These are phyloP conservation scores for Octodonta nipae DNA, from an alignment of 2,888 invertebrate genomes.

Conservation along the genomic window DNA sequence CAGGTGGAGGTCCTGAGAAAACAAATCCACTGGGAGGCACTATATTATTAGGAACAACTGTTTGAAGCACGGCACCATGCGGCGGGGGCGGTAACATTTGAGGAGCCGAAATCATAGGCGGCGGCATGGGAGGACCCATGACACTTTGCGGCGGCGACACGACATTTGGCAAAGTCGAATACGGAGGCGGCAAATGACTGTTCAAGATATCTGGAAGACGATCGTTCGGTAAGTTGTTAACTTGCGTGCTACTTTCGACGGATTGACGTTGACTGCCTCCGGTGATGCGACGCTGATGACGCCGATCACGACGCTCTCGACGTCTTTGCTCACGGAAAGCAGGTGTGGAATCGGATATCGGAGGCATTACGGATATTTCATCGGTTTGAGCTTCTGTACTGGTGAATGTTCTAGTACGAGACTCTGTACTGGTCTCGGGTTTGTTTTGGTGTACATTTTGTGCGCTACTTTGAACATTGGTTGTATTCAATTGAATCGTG, in stretches of 20 bases:
- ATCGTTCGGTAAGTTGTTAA: no score
- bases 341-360: slow-evolving; percentile 14
- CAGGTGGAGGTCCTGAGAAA: no score
- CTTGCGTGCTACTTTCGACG: slow-evolving; percentile 20
- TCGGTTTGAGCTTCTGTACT: slow-evolving; percentile 70
- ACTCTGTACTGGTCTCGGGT: background rate
- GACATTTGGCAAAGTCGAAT: no score
- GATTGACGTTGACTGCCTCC: slow-evolving; percentile 24
- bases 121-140: slow-evolving; percentile 38
- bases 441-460: slow-evolving; percentile 3
- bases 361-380: slow-evolving; percentile 40
- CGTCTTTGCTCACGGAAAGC: slow-evolving; percentile 39
- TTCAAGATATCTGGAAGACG: slow-evolving; percentile 47
- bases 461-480: slow-evolving; percentile 8
- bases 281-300: slow-evolving; percentile 36
- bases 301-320: slow-evolving; percentile 43
- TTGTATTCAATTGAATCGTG: slow-evolving; percentile 8
- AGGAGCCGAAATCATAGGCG: no score
- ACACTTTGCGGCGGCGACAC: slow-evolving; percentile 38
- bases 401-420: slow-evolving; percentile 47
- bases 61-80: no score
- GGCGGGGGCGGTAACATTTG: slow-evolving; percentile 26
- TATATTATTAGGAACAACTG: slow-evolving; percentile 30
- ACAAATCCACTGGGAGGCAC: slow-evolving; percentile 28
- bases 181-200: slow-evolving; percentile 52